Conservation (phyloP, 2,113 vertebrate genomes). For the Argyrosomus japonicus region DNA sequence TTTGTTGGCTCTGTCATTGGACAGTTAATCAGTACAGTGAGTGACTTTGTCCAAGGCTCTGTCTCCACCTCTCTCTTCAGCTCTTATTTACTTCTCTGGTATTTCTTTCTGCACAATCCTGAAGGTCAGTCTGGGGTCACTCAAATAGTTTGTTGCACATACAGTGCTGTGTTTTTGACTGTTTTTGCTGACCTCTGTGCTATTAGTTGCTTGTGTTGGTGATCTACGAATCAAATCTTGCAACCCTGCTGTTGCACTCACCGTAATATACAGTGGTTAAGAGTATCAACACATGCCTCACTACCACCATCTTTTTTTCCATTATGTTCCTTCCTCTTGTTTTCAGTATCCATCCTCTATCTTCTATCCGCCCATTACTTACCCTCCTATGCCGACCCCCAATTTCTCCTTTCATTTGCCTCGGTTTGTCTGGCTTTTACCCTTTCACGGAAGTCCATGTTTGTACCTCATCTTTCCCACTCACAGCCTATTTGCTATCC, state of each 20-base stretch:
- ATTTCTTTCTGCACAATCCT: background rate
- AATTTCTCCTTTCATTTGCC: background rate
- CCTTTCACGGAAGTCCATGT: background rate
- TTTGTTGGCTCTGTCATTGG: constrained; percentile 22
- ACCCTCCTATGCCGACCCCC: background rate
- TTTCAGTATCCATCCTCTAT: background rate
- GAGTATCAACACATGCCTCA: background rate
- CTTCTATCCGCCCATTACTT: background rate
- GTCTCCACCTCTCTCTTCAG: background rate
- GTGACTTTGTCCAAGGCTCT: constrained; percentile 16
- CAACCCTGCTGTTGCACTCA: too few species aligned
- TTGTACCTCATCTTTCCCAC: background rate
- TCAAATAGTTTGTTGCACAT: background rate
- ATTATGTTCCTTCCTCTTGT: background rate
- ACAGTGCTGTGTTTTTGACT: background rate
- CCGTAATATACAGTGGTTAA: background rate
- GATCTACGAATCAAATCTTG: background rate
- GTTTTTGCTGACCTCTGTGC: background rate
- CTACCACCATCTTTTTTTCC: too few species aligned
- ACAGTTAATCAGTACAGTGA: constrained; percentile 35
- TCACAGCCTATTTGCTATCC: background rate
- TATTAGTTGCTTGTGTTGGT: background rate
- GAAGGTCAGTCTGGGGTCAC: background rate
- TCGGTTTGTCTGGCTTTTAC: background rate
- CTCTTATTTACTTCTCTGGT: background rate